Conservation (phyloP, 2,888 invertebrate species). For the Andrena fulva region DNA sequence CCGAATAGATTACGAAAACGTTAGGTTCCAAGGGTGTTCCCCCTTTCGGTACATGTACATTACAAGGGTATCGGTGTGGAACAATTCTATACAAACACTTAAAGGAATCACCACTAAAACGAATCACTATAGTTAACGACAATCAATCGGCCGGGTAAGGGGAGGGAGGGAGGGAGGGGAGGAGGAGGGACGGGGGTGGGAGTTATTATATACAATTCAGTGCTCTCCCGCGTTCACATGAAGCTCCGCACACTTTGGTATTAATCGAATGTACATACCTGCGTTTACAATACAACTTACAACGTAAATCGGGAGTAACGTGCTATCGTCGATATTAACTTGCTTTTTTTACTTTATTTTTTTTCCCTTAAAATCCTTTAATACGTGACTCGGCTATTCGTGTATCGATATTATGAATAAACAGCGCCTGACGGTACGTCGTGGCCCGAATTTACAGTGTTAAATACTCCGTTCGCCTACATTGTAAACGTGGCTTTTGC, state of each 20-base stretch:
- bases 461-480: slow-evolving; percentile 45
- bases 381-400: slow-evolving; percentile 63
- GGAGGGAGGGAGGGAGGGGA: background rate
- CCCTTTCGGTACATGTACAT: slow-evolving; percentile 63
- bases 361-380: slow-evolving; percentile 36
- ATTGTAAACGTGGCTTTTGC: slow-evolving; percentile 8
- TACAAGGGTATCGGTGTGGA: slow-evolving; percentile 70
- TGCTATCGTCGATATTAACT: slow-evolving; percentile 61
- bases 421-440: slow-evolving; percentile 67
- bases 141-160: slow-evolving; percentile 47
- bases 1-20: slow-evolving; percentile 74
- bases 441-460: slow-evolving; percentile 49
- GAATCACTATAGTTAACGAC: slow-evolving; percentile 57
- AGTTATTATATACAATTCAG: slow-evolving; percentile 75
- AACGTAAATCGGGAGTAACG: slow-evolving; percentile 57
- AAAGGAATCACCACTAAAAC: slow-evolving; percentile 55
- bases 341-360: slow-evolving; percentile 11
- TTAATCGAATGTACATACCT: slow-evolving; percentile 72
- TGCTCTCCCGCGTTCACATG: slow-evolving; percentile 69
- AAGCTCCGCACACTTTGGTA: slow-evolving; percentile 78
- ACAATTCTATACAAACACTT: slow-evolving; percentile 65
- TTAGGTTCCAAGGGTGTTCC: slow-evolving; percentile 66
- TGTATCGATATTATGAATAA: slow-evolving; percentile 62
- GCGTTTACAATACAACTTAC: slow-evolving; percentile 45
- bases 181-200: background rate